Evolutionary conservation across 2,888 invertebrate genomes (phyloP).

Genomic region (Trichogramma dendrolimi): DNA sequence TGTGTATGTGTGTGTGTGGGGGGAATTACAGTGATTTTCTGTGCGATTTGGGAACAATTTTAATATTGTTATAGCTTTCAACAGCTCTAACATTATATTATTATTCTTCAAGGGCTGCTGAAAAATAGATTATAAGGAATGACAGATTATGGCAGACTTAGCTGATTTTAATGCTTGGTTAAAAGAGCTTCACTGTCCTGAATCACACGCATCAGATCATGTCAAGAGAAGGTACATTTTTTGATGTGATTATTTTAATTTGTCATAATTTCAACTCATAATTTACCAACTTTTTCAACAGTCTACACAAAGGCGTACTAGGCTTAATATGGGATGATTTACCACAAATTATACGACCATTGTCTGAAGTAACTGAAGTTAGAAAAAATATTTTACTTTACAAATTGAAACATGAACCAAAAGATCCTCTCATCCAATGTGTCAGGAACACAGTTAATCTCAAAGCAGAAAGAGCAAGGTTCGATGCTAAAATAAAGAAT

Average conservation of each 20-base stretch:
- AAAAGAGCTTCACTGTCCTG: conserved; percentile 34
- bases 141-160: conserved; percentile 19
- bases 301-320: conserved; percentile 39
- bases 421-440: conserved; percentile 32
- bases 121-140: not conserved
- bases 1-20: no score
- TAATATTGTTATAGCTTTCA: no score
- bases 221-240: conserved; percentile 35
- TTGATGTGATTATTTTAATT: conserved; percentile 2
- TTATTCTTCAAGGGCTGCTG: no score
- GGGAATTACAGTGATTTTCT: no score
- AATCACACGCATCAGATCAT: conserved; percentile 28
- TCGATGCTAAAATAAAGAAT: conserved; percentile 33
- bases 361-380: conserved; percentile 32
- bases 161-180: conserved; percentile 32
- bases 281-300: conserved; percentile 20
- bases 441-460: conserved; percentile 32
- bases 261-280: not conserved
- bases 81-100: no score
- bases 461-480: conserved; percentile 28
- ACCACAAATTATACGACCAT: conserved; percentile 31
- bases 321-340: conserved; percentile 42
- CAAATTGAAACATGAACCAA: conserved; percentile 32
- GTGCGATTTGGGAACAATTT: no score
- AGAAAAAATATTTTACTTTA: conserved; percentile 42